phyloP scores from a whole-genome alignment of 2,113 vertebrate genomes.

The Labeo rohita region DNA sequence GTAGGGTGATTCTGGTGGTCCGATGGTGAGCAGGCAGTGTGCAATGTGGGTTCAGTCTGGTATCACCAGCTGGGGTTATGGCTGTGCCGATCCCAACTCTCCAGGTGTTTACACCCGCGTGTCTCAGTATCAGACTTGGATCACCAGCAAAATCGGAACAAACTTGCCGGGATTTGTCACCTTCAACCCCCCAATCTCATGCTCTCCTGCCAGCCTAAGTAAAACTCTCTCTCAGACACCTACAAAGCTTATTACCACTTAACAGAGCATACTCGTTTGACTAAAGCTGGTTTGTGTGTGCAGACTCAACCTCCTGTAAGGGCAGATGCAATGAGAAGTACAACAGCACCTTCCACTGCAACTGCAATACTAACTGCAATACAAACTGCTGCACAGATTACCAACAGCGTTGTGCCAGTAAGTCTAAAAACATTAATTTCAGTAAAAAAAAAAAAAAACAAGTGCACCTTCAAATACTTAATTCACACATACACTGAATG shows the following conservation, averaged over 20 bases:
- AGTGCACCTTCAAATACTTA: too few species aligned
- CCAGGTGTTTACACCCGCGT: conserved; percentile 44
- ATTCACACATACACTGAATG: background rate
- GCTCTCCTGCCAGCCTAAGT: conserved; percentile 16
- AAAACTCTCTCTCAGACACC: background rate
- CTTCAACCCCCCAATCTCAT: background rate
- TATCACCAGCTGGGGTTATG: conserved; percentile 53
- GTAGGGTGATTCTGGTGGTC: conserved; percentile 52
- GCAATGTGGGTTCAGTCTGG: conserved; percentile 44
- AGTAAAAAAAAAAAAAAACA: background rate
- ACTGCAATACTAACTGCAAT: background rate
- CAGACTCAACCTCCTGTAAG: background rate
- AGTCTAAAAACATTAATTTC: background rate
- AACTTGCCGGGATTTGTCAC: conserved; percentile 40
- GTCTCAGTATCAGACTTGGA: conserved; percentile 45
- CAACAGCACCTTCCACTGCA: background rate
- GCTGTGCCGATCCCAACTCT: background rate
- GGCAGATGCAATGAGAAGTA: conserved; percentile 21
- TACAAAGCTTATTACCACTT: background rate
- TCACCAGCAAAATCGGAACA: background rate
- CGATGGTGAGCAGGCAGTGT: conserved; percentile 40
- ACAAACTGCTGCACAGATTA: conserved; percentile 1
- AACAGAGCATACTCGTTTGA: background rate
- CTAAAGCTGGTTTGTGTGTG: background rate
- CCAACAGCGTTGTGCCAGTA: conserved; percentile 6